Percentiles rank a stretch among this genome's conserved stretches.
phyloP scores from a whole-genome alignment of 2,113 vertebrate species.

The Trogon surrucura region DNA sequence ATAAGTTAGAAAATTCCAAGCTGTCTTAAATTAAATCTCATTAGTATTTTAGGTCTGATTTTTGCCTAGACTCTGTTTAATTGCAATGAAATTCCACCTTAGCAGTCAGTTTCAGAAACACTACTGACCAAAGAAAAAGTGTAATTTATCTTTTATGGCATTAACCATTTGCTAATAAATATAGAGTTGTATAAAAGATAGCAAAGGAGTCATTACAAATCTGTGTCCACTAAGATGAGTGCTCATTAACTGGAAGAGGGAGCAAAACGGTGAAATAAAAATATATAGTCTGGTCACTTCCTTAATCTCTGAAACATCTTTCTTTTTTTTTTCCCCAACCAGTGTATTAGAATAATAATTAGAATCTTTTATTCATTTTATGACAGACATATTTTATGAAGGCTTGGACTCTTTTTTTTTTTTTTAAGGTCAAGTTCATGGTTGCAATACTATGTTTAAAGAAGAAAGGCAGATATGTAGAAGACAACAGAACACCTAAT shows the following conservation, averaged over 20 bases:
- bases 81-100: slow-evolving; percentile 12
- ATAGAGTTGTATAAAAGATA: not conserved
- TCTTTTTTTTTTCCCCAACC: not conserved
- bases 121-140: not conserved
- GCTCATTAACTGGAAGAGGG: not conserved
- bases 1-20: not conserved
- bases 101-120: slow-evolving; percentile 5
- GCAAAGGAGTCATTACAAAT: not conserved
- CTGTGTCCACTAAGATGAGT: not conserved
- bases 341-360: not conserved
- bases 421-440: not conserved
- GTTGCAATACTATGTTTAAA: not conserved
- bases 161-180: slow-evolving; percentile 10
- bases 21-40: not conserved
- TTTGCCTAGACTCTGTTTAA: slow-evolving; percentile 11
- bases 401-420: not conserved
- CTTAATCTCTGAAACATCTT: not conserved
- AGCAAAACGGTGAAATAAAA: not conserved
- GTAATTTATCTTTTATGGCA: slow-evolving; percentile 1
- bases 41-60: not conserved
- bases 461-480: not conserved
- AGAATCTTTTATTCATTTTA: not conserved
- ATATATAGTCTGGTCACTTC: not conserved
- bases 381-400: not conserved
- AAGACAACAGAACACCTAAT: not conserved